Conservation (phyloP, 2,113 vertebrate species). For the Cyprinus carpio region DNA sequence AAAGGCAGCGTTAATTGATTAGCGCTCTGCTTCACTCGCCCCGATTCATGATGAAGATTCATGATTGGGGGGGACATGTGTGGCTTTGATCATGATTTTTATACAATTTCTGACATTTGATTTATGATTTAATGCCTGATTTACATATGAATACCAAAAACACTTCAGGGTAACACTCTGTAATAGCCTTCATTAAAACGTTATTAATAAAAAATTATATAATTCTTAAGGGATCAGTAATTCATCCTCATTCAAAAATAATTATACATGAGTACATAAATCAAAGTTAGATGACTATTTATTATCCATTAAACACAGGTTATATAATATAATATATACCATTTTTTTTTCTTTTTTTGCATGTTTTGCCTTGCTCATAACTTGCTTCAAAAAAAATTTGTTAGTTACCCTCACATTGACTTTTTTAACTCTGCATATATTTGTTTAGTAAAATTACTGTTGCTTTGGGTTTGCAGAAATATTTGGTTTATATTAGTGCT, state of each 20-base stretch:
- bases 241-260: not conserved
- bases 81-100: conserved; percentile 7
- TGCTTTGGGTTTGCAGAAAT: not conserved
- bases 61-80: not conserved
- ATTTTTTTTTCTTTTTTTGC: not conserved
- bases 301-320: not conserved
- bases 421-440: not conserved
- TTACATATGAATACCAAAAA: conserved; percentile 6
- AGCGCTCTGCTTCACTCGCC: not conserved
- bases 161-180: not conserved
- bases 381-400: too few relatives aligned
- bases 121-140: not conserved
- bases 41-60: conserved; percentile 11
- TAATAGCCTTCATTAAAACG: not conserved
- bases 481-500: not conserved
- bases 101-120: not conserved
- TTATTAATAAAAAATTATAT: not conserved
- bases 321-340: not conserved
- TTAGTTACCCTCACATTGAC: not conserved
- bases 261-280: not conserved
- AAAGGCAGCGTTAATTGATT: conserved; percentile 17
- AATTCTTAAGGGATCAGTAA: not conserved
- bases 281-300: not conserved
- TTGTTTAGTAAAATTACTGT: not conserved
- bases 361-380: too few relatives aligned